phyloP scores from a whole-genome alignment of 2,888 invertebrate genomes.

The Papilio gigon region DNA sequence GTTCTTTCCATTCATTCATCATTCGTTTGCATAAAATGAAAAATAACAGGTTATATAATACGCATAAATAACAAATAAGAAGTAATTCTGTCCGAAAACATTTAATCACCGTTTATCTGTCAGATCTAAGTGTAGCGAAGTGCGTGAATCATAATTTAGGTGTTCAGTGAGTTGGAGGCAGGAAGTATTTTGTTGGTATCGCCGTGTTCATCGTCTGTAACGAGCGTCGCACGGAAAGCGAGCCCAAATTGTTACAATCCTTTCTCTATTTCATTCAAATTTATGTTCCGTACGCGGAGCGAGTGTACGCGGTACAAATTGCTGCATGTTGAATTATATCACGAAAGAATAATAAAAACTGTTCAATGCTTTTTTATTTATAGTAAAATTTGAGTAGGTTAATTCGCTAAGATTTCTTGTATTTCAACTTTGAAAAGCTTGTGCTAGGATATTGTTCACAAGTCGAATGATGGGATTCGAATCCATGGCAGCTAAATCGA shows the following conservation, averaged over 20 bases:
- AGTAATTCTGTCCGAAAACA: conserved; percentile 46
- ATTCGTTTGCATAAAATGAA: conserved; percentile 47
- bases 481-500: too few species aligned
- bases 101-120: conserved; percentile 73
- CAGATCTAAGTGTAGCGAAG: conserved; percentile 65
- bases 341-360: background rate
- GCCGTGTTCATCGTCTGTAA: conserved; percentile 59
- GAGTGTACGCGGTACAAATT: conserved; percentile 22
- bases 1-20: conserved; percentile 1
- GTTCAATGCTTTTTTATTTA: background rate
- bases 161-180: conserved; percentile 65
- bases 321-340: conserved; percentile 2
- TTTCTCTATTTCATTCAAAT: conserved; percentile 37
- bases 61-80: background rate
- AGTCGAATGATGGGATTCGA: too few species aligned
- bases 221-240: conserved; percentile 55
- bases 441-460: too few species aligned
- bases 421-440: too few species aligned
- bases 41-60: conserved; percentile 51
- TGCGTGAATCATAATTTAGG: conserved; percentile 74
- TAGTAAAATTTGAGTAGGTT: too few species aligned
- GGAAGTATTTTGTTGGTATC: conserved; percentile 78
- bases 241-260: conserved; percentile 43
- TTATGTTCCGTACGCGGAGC: conserved; percentile 26
- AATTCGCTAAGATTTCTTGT: too few species aligned